A percentile compares a stretch with the other conserved stretches of the same genome.
Conservation (phyloP, 2,888 invertebrate genomes). For the Darwinula stevensoni region DNA sequence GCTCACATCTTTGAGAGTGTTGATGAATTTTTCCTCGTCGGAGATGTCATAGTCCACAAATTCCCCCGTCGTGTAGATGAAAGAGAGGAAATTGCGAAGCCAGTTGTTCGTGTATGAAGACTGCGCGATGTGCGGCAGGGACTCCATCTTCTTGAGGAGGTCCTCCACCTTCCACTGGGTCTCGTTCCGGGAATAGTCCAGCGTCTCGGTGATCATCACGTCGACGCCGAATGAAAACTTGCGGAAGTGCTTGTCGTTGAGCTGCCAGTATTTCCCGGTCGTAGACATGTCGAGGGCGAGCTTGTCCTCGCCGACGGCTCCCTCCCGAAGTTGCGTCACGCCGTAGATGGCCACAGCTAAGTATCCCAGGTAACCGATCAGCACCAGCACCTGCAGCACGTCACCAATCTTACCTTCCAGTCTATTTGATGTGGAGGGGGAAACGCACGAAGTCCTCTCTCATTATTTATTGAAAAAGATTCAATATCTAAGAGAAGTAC, state of each 20-base stretch:
- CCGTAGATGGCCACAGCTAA: constrained; percentile 40
- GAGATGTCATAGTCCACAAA: too few relatives aligned
- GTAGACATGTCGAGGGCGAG: constrained; percentile 68
- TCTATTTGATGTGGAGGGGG: too few relatives aligned
- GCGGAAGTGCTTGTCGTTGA: constrained; percentile 67
- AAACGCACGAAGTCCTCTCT: too few relatives aligned
- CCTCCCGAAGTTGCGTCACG: constrained; percentile 52
- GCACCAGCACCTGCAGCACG: constrained; percentile 23
- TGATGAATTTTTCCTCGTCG: too few relatives aligned
- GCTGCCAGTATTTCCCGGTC: constrained; percentile 63
- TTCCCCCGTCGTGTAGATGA: too few relatives aligned
- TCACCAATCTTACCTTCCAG: too few relatives aligned
- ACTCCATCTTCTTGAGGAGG: constrained; percentile 8
- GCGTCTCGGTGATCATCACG: constrained; percentile 20
- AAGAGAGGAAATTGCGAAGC: too few relatives aligned
- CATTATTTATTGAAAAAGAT: too few relatives aligned
- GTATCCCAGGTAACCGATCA: constrained; percentile 42
- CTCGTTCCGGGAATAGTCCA: constrained; percentile 12
- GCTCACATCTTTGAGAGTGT: constrained; percentile 8
- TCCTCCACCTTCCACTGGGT: constrained; percentile 7
- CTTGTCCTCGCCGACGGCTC: constrained; percentile 55
- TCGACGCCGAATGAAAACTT: constrained; percentile 72
- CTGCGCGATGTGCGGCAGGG: too few relatives aligned
- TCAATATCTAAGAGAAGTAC: too few relatives aligned
- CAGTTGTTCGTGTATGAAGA: too few relatives aligned